Percentiles rank a stretch among this genome's conserved stretches.
Evolutionary conservation across 2,113 vertebrate species (phyloP).

Genomic region (Oreocharis arfaki): DNA sequence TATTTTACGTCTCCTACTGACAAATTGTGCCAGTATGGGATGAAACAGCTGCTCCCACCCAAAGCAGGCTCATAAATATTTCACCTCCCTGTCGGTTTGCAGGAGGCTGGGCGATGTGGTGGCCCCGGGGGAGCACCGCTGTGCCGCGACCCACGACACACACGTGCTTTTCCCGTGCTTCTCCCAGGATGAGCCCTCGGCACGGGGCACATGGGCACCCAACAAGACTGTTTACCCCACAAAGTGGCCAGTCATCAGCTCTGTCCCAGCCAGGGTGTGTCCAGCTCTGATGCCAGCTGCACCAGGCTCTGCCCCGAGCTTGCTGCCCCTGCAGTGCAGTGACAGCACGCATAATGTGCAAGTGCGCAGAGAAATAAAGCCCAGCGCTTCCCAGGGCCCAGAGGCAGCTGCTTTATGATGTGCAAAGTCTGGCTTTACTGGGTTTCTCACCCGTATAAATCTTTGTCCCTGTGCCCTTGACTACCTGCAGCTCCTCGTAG

Average conservation of each 20-base stretch:
- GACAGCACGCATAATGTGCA: accelerated
- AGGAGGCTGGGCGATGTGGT: background rate
- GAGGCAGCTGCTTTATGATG: background rate
- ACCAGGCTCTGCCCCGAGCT: accelerated
- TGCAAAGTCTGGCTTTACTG: background rate
- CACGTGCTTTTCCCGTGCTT: accelerated
- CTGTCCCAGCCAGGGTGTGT: accelerated
- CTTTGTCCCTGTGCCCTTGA: background rate
- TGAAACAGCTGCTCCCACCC: constrained; percentile 40
- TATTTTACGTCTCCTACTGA: background rate
- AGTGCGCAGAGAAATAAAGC: background rate
- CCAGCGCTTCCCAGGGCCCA: background rate
- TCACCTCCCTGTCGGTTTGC: background rate
- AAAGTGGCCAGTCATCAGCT: background rate
- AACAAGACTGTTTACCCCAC: background rate
- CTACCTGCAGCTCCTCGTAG: background rate
- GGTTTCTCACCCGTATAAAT: background rate
- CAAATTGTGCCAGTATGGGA: background rate
- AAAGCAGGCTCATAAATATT: constrained; percentile 29
- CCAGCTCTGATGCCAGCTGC: background rate
- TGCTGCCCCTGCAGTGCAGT: background rate
- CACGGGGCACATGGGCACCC: background rate
- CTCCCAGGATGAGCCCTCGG: background rate
- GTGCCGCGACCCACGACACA: background rate
- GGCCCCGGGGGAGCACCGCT: accelerated